Evolutionary conservation across 2,888 invertebrate species (phyloP), one percentile per base, ranked within the genome.

Genomic region (Eupithecia tripunctaria): DNA sequence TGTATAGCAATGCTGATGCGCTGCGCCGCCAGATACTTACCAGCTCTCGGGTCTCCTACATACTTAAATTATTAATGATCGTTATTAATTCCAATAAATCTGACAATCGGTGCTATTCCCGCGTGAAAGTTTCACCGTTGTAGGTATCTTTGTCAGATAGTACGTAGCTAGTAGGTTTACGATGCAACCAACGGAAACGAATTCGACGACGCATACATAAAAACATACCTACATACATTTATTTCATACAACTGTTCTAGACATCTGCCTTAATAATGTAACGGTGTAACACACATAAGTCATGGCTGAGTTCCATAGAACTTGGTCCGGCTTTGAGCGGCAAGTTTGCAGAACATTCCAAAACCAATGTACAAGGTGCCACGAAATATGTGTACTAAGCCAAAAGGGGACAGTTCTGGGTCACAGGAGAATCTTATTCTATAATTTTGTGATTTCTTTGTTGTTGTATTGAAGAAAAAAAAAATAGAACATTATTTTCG

Each of bases 241-340:
- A 51, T 56, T 56, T 25, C 47, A 12, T 56, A 56, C 56, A 56
- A 56, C 56, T 56, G 56, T 56, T 56, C 25, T 25, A 21, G 56
- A 25, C 25, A 56, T 25, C 14, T 14, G 21, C 2, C 25, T 14
- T 5, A 25, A 51, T 51, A n/a, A 56, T 56, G 25, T 56, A 56
- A 21, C 56, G 56, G 56, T 56, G 12, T 14, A 56, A 12, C 56
- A 56, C 1, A 1, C 56, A 56, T 8, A 25, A 2, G 21, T 21
- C 51, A 51, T 51, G 51, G 5, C n/a, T n/a, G 47, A 10, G 15
- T 18, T 41, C 41, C 43, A 43, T 43, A n/a, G 7, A n/a, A 43
- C n/a, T 43, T 7, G 18, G 7, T 43, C 1, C n/a, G 10, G 21
- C 21, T 51, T 51, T 21, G 51, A 21, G 10, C 51, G 4, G 0